Evolutionary conservation across 1,140 invertebrate species (phyloP), one percentile per base, ranked within the genome.

Genomic region (Holotrichia oblita): DNA sequence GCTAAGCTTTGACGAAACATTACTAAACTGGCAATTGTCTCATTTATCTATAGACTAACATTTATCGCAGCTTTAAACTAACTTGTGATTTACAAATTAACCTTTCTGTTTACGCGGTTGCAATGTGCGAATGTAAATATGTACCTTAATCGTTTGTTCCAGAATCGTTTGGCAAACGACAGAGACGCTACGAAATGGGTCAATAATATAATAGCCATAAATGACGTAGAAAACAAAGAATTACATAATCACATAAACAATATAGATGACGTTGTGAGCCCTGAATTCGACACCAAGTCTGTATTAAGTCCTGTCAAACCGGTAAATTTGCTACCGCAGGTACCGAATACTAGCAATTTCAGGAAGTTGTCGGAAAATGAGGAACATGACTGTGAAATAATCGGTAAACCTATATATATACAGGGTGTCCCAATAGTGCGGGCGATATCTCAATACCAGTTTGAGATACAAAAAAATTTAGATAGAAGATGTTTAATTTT

Each of bases 381-480:
- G 88, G 94, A 98, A 86, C 93, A 96, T 78, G 98, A 99, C 88
- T 99, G 98, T 89, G 95, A 97, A 87, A 95, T 99, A 77, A 99
- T 99, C 84, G 97, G 96, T 98, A 88, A 88, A 89, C n/a, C n/a
- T n/a, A n/a, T 84, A 79, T 20, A n/a, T n/a, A n/a, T n/a, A n/a
- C n/a, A n/a, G n/a, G n/a, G n/a, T n/a, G n/a, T n/a, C n/a, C n/a
- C n/a, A 34, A 3, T 12, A 14, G 12, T 42, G 41, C 12, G 12
- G 0, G 44, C 12, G n/a, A 48, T 48, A 48, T 10, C n/a, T 4
- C 4, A 41, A 41, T 10, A 10, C 40, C n/a, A n/a, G n/a, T n/a
- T n/a, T n/a, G n/a, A n/a, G n/a, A n/a, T n/a, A n/a, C n/a, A n/a
- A n/a, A n/a, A n/a, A n/a, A n/a, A n/a, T n/a, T n/a, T n/a, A n/a